Percentiles rank a stretch among this genome's conserved stretches.
These are phyloP conservation scores for Blastobasis adustella DNA, from an alignment of 2,888 invertebrate genomes.

Conservation along the genomic window DNA sequence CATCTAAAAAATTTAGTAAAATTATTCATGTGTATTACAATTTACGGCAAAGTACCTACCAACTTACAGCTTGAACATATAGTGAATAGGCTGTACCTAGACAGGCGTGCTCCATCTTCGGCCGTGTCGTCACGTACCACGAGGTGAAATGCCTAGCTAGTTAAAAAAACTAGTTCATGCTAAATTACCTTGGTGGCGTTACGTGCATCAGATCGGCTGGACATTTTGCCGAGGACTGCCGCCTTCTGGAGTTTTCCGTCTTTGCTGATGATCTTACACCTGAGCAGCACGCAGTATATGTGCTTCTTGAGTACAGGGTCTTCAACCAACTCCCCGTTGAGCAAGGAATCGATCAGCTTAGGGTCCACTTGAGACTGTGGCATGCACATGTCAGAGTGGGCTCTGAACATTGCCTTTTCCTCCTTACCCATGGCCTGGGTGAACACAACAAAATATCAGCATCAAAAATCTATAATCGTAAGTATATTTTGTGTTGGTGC, in stretches of 20 bases:
- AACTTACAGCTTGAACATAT: no score
- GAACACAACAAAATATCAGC: no score
- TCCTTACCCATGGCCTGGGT: conserved; percentile 48
- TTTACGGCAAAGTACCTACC: no score
- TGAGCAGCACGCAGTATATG: conserved; percentile 58
- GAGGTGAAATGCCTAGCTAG: no score
- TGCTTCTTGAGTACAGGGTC: conserved; percentile 39
- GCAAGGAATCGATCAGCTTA: conserved; percentile 32
- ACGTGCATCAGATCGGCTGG: conserved; percentile 30
- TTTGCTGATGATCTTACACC: conserved; percentile 59
- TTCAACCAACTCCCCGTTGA: conserved; percentile 36
- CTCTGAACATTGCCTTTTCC: conserved; percentile 58
- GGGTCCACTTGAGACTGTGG: conserved; percentile 34
- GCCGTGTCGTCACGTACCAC: no score
- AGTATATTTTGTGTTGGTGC: no score
- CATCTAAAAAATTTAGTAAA: no score
- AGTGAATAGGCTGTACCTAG: no score
- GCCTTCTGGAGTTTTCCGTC: conserved; percentile 61
- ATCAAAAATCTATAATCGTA: no score
- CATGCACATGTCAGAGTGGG: conserved; percentile 54
- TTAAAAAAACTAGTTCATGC: no score
- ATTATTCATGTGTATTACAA: no score
- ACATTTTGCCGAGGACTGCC: conserved; percentile 42
- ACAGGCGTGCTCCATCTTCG: no score
- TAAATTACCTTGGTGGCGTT: conserved; percentile 46